phyloP scores from a whole-genome alignment of 2,888 invertebrate genomes.

The Rotaria socialis region DNA sequence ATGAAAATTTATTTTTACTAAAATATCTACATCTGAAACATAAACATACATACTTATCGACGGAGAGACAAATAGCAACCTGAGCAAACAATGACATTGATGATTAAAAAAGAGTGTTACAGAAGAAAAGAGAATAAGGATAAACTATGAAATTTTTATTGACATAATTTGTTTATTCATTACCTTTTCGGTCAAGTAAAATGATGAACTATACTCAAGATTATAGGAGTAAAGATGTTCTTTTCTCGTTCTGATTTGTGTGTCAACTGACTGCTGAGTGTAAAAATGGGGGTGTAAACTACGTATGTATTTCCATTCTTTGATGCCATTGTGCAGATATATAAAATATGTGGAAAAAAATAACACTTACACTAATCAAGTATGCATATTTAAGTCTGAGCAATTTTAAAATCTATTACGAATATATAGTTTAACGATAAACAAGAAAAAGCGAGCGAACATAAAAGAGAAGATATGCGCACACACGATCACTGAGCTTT shows the following conservation, averaged over 20 bases:
- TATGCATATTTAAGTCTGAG: not conserved
- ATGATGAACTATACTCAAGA: not conserved
- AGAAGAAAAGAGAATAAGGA: not conserved
- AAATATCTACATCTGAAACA: slow-evolving; percentile 16
- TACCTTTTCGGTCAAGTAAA: not conserved
- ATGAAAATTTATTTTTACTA: not conserved
- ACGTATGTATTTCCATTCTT: not conserved
- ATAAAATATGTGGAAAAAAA: not conserved
- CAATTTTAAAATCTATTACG: not conserved
- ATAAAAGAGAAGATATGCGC: not conserved
- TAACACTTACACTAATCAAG: not conserved
- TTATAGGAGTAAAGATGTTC: not conserved
- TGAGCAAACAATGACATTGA: not conserved
- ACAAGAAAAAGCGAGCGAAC: not conserved
- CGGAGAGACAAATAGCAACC: not conserved
- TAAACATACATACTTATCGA: slow-evolving; percentile 17
- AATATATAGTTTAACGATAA: not conserved
- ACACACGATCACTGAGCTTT: not conserved
- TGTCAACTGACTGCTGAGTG: not conserved
- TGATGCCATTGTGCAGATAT: not conserved
- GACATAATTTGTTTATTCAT: not conserved
- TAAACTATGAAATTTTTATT: not conserved
- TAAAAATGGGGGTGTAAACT: not conserved
- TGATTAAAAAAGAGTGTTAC: not conserved
- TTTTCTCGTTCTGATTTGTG: not conserved